Base-by-base conservation (phyloP, 2,888 invertebrate species). In the Encarsia formosa region DNA sequence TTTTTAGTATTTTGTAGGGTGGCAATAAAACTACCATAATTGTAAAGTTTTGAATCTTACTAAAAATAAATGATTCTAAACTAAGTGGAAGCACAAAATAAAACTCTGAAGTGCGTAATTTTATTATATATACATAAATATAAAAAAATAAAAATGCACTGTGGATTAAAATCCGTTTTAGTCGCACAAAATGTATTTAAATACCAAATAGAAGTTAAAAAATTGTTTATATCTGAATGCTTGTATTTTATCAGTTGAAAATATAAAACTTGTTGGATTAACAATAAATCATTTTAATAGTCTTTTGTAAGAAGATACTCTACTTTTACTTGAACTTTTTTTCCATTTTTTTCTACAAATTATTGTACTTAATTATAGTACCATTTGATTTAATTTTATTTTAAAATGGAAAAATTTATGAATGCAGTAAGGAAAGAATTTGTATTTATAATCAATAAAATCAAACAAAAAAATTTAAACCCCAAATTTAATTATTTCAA, bases 101-200 rank as follows among this genome's bases (percentile, higher is more conserved):
- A 43, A 41, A 55, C 35, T 43, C 41, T 41, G 41, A 38, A 39
- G 42, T 40, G 45, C 42, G 34, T 46, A 49, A n/a, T 15, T 16
- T 47, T 39, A 48, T 42, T 44, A 16, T 24, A 55, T 48, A 45
- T 48, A 42, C 44, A 55, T 45, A 48, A 9, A 39, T 49, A 52
- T n/a, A n/a, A n/a, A n/a, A n/a, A n/a, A n/a, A n/a, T n/a, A 55
- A 38, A n/a, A 41, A 49, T 42, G 55, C 55, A 55, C 55, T 55
- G 52, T 49, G 48, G 20, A 52, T 49, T 45, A 49, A 52, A 42
- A 52, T 49, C 40, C 48, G 52, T 49, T 55, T 55, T 55, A 55
- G 49, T 46, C 41, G 55, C 55, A 52, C 55, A 29, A 45, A 34
- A 22, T 24, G 19, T 40, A 40, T 40, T 26, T 26, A 26, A 26